These are phyloP conservation scores for Callorhinus ursinus DNA, from an alignment of 2,113 vertebrate genomes.

Conservation along the genomic window DNA sequence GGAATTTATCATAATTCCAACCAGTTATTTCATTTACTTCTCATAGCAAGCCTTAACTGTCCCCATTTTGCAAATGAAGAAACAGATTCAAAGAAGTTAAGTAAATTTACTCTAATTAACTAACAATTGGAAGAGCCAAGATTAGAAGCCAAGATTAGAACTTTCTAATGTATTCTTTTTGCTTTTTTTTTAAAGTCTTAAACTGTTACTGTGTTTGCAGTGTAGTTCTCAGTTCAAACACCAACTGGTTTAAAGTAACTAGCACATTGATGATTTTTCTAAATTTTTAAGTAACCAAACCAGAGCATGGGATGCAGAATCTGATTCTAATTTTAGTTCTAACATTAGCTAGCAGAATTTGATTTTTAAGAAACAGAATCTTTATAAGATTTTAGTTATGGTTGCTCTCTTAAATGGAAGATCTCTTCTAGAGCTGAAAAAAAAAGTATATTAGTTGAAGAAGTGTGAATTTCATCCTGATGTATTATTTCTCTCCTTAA, in stretches of 20 bases:
- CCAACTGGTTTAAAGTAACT: conserved; percentile 34
- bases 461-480: not conserved
- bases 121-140: not conserved
- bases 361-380: conserved; percentile 46
- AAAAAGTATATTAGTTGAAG: not conserved
- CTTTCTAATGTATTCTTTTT: conserved; percentile 32
- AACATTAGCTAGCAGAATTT: not conserved
- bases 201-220: not conserved
- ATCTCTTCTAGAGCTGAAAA: not conserved
- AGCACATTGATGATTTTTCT: not conserved
- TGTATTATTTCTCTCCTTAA: conserved; percentile 10
- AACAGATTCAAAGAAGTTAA: conserved; percentile 3
- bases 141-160: not conserved
- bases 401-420: conserved; percentile 10
- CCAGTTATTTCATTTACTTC: not conserved
- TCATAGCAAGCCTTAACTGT: not conserved
- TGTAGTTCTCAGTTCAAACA: conserved; percentile 8
- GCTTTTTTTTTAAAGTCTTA: not conserved
- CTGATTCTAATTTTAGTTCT: conserved; percentile 19
- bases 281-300: conserved; percentile 20
- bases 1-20: not conserved
- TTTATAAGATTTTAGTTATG: not conserved
- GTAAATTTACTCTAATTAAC: conserved; percentile 27
- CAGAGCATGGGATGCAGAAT: not conserved
- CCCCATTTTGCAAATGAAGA: conserved; percentile 2